phyloP scores from a whole-genome alignment of 2,797 vertebrate species.

The Morelia viridis region DNA sequence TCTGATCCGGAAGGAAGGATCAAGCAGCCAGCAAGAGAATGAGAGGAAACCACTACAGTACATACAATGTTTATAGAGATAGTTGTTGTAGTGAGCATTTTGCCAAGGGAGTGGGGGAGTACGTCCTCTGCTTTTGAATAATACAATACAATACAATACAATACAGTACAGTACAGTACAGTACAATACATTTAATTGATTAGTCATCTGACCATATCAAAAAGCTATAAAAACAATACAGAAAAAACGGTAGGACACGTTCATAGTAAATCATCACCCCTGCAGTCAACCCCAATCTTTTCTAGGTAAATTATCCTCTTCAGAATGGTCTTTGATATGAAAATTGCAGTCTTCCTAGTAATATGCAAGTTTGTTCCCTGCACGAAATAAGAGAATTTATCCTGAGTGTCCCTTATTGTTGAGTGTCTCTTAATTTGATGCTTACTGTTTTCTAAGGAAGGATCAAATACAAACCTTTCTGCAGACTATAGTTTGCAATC shows the following conservation, averaged over 20 bases:
- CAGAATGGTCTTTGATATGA: not conserved
- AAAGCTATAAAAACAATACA: not conserved
- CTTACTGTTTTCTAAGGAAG: not conserved
- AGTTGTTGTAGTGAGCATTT: not conserved
- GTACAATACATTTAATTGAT: too few species aligned
- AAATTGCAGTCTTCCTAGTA: not conserved
- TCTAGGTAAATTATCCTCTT: not conserved
- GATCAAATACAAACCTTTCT: not conserved
- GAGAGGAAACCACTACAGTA: not conserved
- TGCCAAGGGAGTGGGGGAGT: not conserved
- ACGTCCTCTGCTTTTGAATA: not conserved
- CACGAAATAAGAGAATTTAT: not conserved
- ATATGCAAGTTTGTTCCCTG: not conserved
- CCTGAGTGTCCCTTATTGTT: not conserved
- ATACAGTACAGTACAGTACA: too few species aligned
- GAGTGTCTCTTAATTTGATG: too few species aligned
- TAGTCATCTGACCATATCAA: not conserved
- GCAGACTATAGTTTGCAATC: not conserved
- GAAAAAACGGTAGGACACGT: not conserved
- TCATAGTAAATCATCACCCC: not conserved
- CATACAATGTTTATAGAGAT: not conserved
- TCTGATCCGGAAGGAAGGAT: not conserved
- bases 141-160: too few species aligned
- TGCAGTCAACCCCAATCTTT: not conserved
- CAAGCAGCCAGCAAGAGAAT: not conserved